Percentiles rank a stretch among this genome's conserved stretches.
These are phyloP conservation scores for Callipepla squamata DNA, from an alignment of 2,113 vertebrate genomes.

Conservation along the genomic window DNA sequence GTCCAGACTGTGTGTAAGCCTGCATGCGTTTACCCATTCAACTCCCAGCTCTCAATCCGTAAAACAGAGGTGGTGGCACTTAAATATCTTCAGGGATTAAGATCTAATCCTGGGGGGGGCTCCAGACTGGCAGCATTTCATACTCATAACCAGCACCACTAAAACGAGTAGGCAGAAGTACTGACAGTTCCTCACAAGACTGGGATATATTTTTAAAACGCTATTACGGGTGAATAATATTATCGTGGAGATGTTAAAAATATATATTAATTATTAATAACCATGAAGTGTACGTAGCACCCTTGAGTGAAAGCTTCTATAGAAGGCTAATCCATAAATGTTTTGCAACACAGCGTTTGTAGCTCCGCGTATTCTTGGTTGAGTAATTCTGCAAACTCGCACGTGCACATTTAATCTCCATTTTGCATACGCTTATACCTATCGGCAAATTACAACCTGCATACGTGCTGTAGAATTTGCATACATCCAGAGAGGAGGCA, in stretches of 20 bases:
- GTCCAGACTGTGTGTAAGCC: not conserved
- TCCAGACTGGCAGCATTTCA: not conserved
- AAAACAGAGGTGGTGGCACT: not conserved
- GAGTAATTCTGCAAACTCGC: constrained; percentile 38
- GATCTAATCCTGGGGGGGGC: not conserved
- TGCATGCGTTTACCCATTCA: not conserved
- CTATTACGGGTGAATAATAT: not conserved
- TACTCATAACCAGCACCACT: not conserved
- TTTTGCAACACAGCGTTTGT: constrained; percentile 1
- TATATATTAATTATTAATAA: not conserved
- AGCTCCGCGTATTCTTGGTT: not conserved
- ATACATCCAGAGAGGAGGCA: constrained; percentile 16
- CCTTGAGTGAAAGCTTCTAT: not conserved
- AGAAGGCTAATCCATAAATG: not conserved
- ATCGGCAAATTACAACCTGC: constrained; percentile 38
- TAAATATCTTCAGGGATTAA: constrained; percentile 1
- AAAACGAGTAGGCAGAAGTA: not conserved
- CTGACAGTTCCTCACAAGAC: not conserved
- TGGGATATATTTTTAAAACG: not conserved
- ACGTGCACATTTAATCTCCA: constrained; percentile 37
- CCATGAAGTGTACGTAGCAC: not conserved
- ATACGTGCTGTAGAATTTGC: constrained; percentile 19
- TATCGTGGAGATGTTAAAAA: not conserved
- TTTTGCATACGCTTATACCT: constrained; percentile 54
- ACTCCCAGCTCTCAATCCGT: not conserved